These are phyloP conservation scores for Aptenodytes patagonicus DNA, from an alignment of 2,113 vertebrate genomes.

Conservation along the genomic window DNA sequence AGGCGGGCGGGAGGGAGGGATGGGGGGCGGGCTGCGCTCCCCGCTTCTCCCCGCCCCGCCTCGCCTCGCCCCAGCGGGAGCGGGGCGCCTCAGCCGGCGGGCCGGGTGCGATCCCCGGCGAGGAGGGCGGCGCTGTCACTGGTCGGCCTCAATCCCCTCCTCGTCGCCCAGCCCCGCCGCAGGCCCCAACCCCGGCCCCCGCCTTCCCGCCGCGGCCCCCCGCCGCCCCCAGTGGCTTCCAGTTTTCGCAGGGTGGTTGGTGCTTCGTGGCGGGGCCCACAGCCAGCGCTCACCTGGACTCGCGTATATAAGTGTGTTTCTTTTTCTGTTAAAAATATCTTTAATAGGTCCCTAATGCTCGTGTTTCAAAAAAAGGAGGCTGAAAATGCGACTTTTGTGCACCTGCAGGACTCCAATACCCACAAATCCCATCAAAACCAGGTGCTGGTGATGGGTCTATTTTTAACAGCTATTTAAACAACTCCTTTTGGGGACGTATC, in stretches of 20 bases:
- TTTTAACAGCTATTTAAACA: not conserved
- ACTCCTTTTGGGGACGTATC: accelerated
- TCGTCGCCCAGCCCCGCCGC: not conserved
- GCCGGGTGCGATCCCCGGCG: not conserved
- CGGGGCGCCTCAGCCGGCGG: accelerated
- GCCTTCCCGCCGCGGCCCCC: not conserved
- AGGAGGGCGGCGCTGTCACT: too few species aligned
- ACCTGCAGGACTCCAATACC: not conserved
- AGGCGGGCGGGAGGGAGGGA: not conserved
- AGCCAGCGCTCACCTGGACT: not conserved
- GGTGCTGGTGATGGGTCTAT: not conserved
- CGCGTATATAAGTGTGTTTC: accelerated
- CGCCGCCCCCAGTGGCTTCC: not conserved
- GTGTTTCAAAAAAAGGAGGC: not conserved
- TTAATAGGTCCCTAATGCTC: not conserved
- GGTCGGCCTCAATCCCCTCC: not conserved
- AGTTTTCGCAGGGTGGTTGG: not conserved
- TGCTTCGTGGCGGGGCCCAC: not conserved
- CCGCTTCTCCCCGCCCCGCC: not conserved
- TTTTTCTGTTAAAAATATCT: not conserved
- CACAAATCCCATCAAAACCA: not conserved
- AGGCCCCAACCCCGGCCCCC: too few species aligned
- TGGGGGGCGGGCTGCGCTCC: not conserved
- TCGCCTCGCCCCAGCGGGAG: not conserved
- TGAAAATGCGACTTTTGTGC: not conserved